Conservation (phyloP, 2,888 invertebrate genomes). For the Eubasilissa splendida region DNA sequence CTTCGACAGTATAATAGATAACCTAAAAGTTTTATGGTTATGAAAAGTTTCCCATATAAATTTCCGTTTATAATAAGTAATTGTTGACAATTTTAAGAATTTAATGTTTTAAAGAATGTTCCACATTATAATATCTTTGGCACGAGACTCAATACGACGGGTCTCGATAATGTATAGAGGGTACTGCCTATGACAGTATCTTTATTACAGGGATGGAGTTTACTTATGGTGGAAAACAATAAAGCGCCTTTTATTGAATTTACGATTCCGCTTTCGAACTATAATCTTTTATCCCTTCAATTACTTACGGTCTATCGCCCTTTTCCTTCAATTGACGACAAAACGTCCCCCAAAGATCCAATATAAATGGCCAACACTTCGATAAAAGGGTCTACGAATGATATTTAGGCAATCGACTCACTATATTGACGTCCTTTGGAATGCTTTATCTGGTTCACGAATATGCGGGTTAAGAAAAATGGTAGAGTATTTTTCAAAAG, state of each 20-base stretch:
- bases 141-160: too few species aligned
- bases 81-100: too few species aligned
- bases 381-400: neutral
- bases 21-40: too few species aligned
- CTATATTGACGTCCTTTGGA: conserved; percentile 23
- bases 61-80: too few species aligned
- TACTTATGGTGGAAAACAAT: neutral
- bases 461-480: conserved; percentile 4
- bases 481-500: neutral
- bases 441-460: conserved; percentile 21
- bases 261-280: conserved; percentile 19
- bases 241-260: conserved; percentile 14
- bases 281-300: conserved; percentile 31
- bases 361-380: neutral
- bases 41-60: too few species aligned
- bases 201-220: too few species aligned
- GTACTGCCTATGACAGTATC: too few species aligned
- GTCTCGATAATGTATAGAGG: too few species aligned
- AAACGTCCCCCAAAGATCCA: conserved; percentile 5
- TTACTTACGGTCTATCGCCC: conserved; percentile 31
- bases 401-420: conserved; percentile 28
- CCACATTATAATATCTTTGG: too few species aligned
- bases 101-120: too few species aligned
- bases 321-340: conserved; percentile 15
- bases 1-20: too few species aligned